phyloP scores from a whole-genome alignment of 2,797 vertebrate genomes.

The Parauchenoglanis punctatus region DNA sequence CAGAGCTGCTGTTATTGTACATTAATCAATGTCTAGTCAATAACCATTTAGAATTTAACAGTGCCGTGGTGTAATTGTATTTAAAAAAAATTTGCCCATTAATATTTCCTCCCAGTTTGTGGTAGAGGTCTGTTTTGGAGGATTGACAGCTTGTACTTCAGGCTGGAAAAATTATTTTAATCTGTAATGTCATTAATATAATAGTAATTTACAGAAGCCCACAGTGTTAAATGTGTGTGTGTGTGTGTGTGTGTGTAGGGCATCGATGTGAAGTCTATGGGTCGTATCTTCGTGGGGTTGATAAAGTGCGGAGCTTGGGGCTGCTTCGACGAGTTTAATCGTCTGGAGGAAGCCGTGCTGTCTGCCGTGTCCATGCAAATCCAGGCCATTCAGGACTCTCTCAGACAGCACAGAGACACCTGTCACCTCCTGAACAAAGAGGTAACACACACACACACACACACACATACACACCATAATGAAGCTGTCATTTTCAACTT shows the following conservation, averaged over 20 bases:
- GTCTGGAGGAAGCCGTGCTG: slow-evolving; percentile 92
- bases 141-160: not conserved
- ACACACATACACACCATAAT: slow-evolving; percentile 5
- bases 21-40: not conserved
- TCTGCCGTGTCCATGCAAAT: slow-evolving; percentile 99
- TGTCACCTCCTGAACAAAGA: slow-evolving; percentile 92
- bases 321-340: slow-evolving; percentile 98
- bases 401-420: slow-evolving; percentile 85
- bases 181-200: not conserved
- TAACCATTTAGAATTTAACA: not conserved
- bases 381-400: slow-evolving; percentile 93
- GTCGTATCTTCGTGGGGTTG: slow-evolving; percentile 94
- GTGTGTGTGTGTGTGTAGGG: slow-evolving; percentile 76
- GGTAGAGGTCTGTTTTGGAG: not conserved
- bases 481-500: not conserved
- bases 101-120: not conserved
- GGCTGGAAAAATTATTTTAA: not conserved
- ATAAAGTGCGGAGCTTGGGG: slow-evolving; percentile 98
- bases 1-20: not conserved
- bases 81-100: not conserved
- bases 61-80: not conserved
- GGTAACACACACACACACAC: slow-evolving; percentile 69
- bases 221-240: not conserved
- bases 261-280: slow-evolving; percentile 98
- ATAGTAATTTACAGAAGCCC: not conserved